Percentiles rank a stretch among this genome's conserved stretches.
Conservation (phyloP, 1,140 invertebrate genomes). For the Cotesia glomerata region DNA sequence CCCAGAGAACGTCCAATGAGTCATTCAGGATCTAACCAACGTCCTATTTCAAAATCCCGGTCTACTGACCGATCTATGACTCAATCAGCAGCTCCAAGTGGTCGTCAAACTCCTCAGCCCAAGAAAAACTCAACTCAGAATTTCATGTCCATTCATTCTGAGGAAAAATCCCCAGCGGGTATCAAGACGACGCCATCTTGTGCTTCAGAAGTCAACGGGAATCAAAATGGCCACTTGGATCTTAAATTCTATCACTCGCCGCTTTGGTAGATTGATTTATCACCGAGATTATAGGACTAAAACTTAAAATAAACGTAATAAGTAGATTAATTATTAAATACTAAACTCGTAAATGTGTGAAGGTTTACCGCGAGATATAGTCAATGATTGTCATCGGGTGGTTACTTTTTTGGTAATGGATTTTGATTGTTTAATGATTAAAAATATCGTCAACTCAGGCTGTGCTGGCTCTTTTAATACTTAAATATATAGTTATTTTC, state of each 20-base stretch:
- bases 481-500: not conserved
- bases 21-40: too few relatives aligned
- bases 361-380: too few relatives aligned
- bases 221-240: constrained; percentile 52
- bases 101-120: not conserved
- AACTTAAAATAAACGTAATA: not conserved
- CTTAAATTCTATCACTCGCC: constrained; percentile 62
- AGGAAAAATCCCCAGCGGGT: constrained; percentile 27
- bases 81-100: not conserved
- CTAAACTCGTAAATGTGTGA: too few relatives aligned
- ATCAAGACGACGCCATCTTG: constrained; percentile 52
- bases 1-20: too few relatives aligned
- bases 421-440: not conserved
- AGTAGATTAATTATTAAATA: not conserved
- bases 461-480: not conserved
- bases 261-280: constrained; percentile 50
- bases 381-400: too few relatives aligned
- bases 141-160: not conserved
- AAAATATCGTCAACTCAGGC: not conserved
- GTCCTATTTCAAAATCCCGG: not conserved
- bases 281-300: constrained; percentile 2
- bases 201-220: constrained; percentile 49
- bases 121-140: not conserved
- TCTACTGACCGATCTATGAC: not conserved
- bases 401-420: too few relatives aligned